These are phyloP conservation scores for Alligator mississippiensis DNA, from an alignment of 2,113 vertebrate genomes.

Conservation along the genomic window DNA sequence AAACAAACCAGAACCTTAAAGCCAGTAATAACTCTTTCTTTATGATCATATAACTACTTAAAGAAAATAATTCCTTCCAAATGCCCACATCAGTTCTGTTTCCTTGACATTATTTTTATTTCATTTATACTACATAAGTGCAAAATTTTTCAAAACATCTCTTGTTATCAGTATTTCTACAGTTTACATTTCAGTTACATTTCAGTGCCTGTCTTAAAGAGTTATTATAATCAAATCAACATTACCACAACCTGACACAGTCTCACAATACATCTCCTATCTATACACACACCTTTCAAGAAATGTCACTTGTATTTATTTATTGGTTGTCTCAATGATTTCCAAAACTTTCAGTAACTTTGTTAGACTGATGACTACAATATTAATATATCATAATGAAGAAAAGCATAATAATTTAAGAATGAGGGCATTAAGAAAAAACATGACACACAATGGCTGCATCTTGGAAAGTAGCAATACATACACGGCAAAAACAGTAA, in stretches of 20 bases:
- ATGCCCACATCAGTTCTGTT: neutral
- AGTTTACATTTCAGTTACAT: neutral
- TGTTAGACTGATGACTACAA: slow-evolving; percentile 50
- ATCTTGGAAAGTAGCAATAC: slow-evolving; percentile 69
- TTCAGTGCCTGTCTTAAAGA: neutral
- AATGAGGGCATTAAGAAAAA: slow-evolving; percentile 71
- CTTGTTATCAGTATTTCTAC: neutral
- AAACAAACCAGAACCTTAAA: neutral
- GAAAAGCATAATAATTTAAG: slow-evolving; percentile 64
- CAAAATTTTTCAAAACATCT: neutral
- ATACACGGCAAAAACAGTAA: slow-evolving; percentile 80
- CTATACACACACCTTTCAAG: neutral
- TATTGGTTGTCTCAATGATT: slow-evolving; percentile 57
- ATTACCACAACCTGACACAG: neutral
- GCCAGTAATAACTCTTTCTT: neutral
- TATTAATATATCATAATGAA: slow-evolving; percentile 70
- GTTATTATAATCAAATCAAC: neutral
- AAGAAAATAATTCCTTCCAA: neutral
- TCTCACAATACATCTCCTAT: neutral
- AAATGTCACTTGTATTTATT: slow-evolving; percentile 55
- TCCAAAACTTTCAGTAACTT: slow-evolving; percentile 56
- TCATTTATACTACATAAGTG: neutral
- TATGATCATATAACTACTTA: neutral
- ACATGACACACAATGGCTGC: slow-evolving; percentile 65
- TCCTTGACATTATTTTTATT: neutral